Percentiles rank a stretch among this genome's conserved stretches.
Conservation (phyloP, 2,888 invertebrate species). For the Drosophila hawaiiensis region DNA sequence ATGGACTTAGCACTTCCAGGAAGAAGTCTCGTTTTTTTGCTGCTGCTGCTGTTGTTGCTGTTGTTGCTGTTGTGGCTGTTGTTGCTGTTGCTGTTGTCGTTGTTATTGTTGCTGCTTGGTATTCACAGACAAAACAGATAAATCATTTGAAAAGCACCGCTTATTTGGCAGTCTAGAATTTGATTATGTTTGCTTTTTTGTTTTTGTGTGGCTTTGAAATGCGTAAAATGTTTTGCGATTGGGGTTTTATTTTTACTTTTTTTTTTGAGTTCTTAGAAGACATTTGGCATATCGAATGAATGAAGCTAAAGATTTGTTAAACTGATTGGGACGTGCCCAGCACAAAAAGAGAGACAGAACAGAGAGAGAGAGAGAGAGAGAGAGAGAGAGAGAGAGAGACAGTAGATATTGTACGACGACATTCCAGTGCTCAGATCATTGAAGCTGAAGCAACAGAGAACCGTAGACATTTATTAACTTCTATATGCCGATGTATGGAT, state of each 20-base stretch:
- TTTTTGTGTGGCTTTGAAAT: slow-evolving; percentile 43
- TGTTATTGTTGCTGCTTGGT: slow-evolving; percentile 30
- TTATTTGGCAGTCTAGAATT: slow-evolving; percentile 73
- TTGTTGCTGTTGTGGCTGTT: neutral
- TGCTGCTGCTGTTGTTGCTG: neutral
- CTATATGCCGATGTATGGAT: slow-evolving; percentile 5
- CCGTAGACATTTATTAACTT: slow-evolving; percentile 41
- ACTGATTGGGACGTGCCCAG: slow-evolving; percentile 49
- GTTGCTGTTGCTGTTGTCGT: slow-evolving; percentile 1
- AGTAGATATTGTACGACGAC: slow-evolving; percentile 24
- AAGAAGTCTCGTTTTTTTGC: slow-evolving; percentile 60
- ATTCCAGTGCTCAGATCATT: slow-evolving; percentile 34
- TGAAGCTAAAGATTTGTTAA: slow-evolving; percentile 37
- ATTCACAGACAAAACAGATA: slow-evolving; percentile 54
- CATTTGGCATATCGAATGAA: slow-evolving; percentile 53
- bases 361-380: neutral
- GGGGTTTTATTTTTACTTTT: slow-evolving; percentile 13
- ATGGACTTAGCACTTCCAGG: slow-evolving; percentile 70
- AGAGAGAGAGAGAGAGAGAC: neutral
- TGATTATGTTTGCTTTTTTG: slow-evolving; percentile 37
- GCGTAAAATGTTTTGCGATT: slow-evolving; percentile 60
- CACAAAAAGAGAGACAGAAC: neutral
- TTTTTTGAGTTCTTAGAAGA: slow-evolving; percentile 45
- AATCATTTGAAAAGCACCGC: slow-evolving; percentile 66
- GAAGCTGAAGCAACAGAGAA: slow-evolving; percentile 2